phyloP scores from a whole-genome alignment of 2,113 vertebrate genomes.

The Colaptes auratus region DNA sequence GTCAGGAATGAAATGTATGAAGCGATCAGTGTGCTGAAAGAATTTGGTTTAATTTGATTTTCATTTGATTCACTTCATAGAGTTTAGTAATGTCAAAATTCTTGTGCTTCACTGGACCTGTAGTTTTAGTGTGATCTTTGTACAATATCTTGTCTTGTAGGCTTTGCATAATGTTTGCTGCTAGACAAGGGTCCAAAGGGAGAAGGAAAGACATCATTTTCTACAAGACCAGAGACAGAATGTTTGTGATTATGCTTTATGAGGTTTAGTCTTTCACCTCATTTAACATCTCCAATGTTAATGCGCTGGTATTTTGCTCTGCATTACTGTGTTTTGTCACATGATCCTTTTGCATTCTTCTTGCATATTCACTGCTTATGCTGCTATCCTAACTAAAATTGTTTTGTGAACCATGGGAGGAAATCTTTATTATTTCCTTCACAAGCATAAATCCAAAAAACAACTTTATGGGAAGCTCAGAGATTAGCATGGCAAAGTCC shows the following conservation, averaged over 20 bases:
- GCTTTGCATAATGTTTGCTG: not conserved
- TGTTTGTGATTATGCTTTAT: not conserved
- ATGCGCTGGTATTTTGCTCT: not conserved
- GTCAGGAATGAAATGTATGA: not conserved
- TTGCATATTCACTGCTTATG: not conserved
- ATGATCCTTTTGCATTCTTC: not conserved
- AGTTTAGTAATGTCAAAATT: not conserved
- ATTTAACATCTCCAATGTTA: not conserved
- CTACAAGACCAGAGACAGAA: not conserved
- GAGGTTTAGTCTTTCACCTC: not conserved
- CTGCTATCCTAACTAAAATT: not conserved
- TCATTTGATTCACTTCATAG: not conserved
- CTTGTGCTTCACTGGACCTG: not conserved
- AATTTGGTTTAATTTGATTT: conserved; percentile 16
- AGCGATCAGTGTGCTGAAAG: not conserved
- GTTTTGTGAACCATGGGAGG: not conserved
- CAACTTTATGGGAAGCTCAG: not conserved
- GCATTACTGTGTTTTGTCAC: not conserved
- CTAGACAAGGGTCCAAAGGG: not conserved
- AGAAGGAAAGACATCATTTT: not conserved
- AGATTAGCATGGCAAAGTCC: too few relatives aligned
- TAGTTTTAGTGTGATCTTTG: not conserved
- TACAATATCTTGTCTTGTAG: not conserved
- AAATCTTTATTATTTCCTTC: not conserved
- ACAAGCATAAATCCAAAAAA: not conserved